Evolutionary conservation across 2,797 vertebrate species (phyloP).

Genomic region (Triplophysa bombifrons): DNA sequence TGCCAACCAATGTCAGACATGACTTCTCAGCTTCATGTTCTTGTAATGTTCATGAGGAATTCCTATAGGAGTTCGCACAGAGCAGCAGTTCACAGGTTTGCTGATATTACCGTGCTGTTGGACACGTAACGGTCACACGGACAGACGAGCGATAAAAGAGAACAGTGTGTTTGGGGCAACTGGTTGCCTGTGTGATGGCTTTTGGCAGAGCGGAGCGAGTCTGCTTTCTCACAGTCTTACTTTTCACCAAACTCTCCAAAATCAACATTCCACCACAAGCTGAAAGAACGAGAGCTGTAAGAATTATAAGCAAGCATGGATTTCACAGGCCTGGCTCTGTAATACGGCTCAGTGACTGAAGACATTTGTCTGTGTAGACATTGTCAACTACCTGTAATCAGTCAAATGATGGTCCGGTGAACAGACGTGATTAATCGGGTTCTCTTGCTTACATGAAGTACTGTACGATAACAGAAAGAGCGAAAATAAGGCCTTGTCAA

Average conservation of each 20-base stretch:
- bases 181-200: constrained; percentile 20
- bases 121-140: constrained; percentile 48
- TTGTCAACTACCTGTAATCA: constrained; percentile 76
- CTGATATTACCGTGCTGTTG: constrained; percentile 55
- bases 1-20: not conserved
- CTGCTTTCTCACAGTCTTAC: constrained; percentile 69
- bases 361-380: constrained; percentile 68
- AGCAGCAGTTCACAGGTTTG: constrained; percentile 32
- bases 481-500: not conserved
- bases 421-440: constrained; percentile 74
- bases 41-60: not conserved
- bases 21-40: not conserved
- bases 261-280: constrained; percentile 72
- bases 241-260: constrained; percentile 72
- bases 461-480: not conserved
- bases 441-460: constrained; percentile 38
- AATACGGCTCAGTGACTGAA: constrained; percentile 54
- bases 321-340: constrained; percentile 67
- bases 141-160: constrained; percentile 65
- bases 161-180: constrained; percentile 52
- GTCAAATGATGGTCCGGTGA: constrained; percentile 79
- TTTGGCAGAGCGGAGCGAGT: constrained; percentile 50
- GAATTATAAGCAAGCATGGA: constrained; percentile 48
- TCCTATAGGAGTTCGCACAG: constrained; percentile 21
- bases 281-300: constrained; percentile 31